These are phyloP conservation scores for Drosophila takahashii DNA, from an alignment of 1,140 invertebrate species.

Conservation along the genomic window DNA sequence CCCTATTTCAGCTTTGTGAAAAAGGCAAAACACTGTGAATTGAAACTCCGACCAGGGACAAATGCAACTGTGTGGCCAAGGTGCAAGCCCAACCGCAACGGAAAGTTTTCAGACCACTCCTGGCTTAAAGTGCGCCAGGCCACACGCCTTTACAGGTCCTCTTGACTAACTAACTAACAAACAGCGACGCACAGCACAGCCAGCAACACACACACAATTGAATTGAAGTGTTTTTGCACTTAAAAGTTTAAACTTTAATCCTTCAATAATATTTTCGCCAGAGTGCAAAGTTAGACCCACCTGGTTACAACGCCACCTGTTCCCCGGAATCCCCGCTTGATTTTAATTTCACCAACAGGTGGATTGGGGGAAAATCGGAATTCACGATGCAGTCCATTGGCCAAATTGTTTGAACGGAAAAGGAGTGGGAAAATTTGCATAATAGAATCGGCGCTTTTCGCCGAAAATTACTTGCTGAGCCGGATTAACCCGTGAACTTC, in stretches of 20 bases:
- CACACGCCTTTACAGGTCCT: slow-evolving; percentile 40
- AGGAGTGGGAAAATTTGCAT: slow-evolving; percentile 53
- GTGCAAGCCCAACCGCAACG: slow-evolving; percentile 59
- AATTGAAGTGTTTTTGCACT: slow-evolving; percentile 80
- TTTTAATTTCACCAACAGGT: slow-evolving; percentile 65
- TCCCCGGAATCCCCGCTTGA: neutral
- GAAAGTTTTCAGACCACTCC: slow-evolving; percentile 63
- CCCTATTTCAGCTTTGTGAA: neutral
- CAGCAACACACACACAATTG: slow-evolving; percentile 56
- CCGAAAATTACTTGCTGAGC: neutral
- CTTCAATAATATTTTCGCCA: slow-evolving; percentile 77
- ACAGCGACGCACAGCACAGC: slow-evolving; percentile 5
- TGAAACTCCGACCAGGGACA: neutral
- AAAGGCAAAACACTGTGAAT: slow-evolving; percentile 14
- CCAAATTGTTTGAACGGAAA: slow-evolving; percentile 34
- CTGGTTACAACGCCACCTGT: slow-evolving; percentile 20
- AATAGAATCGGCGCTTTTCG: slow-evolving; percentile 30
- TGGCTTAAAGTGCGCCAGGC: slow-evolving; percentile 65
- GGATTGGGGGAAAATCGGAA: slow-evolving; percentile 1
- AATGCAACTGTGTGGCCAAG: slow-evolving; percentile 63
- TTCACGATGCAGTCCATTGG: slow-evolving; percentile 37
- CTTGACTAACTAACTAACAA: slow-evolving; percentile 21
- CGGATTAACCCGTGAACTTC: slow-evolving; percentile 12
- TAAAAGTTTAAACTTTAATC: slow-evolving; percentile 82
- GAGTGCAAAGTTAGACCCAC: slow-evolving; percentile 72